A percentile compares a stretch with the other conserved stretches of the same genome.
phyloP scores from a whole-genome alignment of 2,797 vertebrate genomes.

The Meda fulgida region DNA sequence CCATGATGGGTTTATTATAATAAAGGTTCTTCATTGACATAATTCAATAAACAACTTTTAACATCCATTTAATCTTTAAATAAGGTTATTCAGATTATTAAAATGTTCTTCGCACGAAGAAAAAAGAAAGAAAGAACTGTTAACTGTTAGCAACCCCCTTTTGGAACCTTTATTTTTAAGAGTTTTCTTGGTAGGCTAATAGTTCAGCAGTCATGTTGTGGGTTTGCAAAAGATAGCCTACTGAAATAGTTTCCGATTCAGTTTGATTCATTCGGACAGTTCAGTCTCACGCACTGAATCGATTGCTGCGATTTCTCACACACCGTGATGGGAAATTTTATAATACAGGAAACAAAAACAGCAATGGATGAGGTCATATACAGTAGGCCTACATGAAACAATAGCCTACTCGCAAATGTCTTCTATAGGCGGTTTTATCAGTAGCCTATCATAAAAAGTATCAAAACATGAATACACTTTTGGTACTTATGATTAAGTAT shows the following conservation, averaged over 20 bases:
- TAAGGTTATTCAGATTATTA: no score
- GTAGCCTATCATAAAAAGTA: neutral
- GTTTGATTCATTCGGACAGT: neutral
- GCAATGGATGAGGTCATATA: no score
- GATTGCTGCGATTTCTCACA: neutral
- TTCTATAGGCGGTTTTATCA: neutral
- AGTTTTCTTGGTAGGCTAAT: neutral
- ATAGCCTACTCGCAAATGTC: neutral
- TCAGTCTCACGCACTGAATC: neutral
- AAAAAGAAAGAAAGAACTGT: no score
- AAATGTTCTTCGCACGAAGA: no score
- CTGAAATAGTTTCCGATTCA: neutral
- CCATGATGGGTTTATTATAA: neutral
- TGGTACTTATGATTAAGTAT: neutral
- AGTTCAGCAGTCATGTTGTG: neutral
- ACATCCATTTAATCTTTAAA: no score
- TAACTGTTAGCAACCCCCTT: no score
- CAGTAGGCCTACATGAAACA: neutral
- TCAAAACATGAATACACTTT: neutral
- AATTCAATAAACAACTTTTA: no score
- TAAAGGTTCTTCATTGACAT: no score
- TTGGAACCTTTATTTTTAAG: no score
- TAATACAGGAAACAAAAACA: neutral
- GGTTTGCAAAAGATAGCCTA: no score
- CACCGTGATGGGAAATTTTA: neutral